These are phyloP conservation scores for Indicator maculatus DNA, from an alignment of 2,113 vertebrate genomes.

Conservation along the genomic window DNA sequence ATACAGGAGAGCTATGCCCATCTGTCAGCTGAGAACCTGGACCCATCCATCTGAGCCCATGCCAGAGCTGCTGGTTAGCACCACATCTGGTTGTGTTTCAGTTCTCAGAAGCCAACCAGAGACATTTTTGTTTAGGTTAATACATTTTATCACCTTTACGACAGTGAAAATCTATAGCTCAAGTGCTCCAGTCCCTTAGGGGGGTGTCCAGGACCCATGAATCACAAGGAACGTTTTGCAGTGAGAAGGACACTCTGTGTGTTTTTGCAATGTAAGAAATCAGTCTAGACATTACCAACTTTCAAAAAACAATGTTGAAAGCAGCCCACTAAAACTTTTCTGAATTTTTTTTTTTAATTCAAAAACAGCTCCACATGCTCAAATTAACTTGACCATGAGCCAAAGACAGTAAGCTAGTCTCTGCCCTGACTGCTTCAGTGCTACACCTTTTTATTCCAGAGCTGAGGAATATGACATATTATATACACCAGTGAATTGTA, in stretches of 20 bases:
- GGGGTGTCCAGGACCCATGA: constrained; percentile 56
- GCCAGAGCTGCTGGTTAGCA: background rate
- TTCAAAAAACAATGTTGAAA: constrained; percentile 57
- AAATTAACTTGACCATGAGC: background rate
- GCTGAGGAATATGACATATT: background rate
- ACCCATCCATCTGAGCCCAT: background rate
- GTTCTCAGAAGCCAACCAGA: constrained; percentile 59
- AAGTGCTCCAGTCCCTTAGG: constrained; percentile 54
- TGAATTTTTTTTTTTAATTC: background rate
- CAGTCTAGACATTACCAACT: constrained; percentile 49
- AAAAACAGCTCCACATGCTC: background rate
- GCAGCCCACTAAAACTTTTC: constrained; percentile 4
- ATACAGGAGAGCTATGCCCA: background rate
- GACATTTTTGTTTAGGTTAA: constrained; percentile 63
- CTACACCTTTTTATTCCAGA: background rate
- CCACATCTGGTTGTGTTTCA: constrained; percentile 27
- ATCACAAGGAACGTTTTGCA: constrained; percentile 59
- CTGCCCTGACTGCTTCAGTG: fast-evolving
- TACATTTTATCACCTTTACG: constrained; percentile 69
- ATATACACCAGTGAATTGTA: constrained; percentile 45
- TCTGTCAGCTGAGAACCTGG: background rate
- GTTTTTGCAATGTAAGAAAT: constrained; percentile 52
- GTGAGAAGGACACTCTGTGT: constrained; percentile 3
- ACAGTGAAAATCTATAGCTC: constrained; percentile 30
- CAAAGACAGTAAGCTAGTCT: background rate